These are phyloP conservation scores for Ailurus styani DNA, from an alignment of 2,113 vertebrate genomes.

Conservation along the genomic window DNA sequence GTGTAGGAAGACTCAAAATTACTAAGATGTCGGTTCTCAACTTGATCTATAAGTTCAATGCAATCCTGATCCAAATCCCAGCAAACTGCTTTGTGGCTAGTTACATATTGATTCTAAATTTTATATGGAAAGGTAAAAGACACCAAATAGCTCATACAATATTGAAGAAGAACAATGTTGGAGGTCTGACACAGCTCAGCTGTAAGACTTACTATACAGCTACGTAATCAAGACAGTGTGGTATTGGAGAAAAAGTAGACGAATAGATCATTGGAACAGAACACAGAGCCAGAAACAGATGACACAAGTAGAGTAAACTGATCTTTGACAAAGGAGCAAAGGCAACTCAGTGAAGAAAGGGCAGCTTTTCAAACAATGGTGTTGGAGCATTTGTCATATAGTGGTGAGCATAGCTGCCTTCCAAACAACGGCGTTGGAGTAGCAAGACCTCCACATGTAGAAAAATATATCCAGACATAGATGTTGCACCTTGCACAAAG, in stretches of 20 bases:
- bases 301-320: neutral
- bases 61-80: neutral
- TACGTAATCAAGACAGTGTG: neutral
- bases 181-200: neutral
- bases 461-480: neutral
- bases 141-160: neutral
- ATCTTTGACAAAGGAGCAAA: neutral
- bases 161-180: neutral
- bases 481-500: neutral
- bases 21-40: neutral
- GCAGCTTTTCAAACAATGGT: neutral
- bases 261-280: neutral
- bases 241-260: neutral
- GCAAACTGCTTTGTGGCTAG: neutral
- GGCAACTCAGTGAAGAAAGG: neutral
- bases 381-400: constrained; percentile 75
- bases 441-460: neutral
- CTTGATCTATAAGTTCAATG: neutral
- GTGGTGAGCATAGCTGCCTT: constrained; percentile 87
- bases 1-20: neutral
- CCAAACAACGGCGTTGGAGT: constrained; percentile 29
- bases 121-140: neutral
- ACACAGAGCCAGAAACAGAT: neutral
- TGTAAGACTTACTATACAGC: neutral
- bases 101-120: neutral